Percentiles rank a stretch among this genome's conserved stretches.
Evolutionary conservation across 2,113 vertebrate species (phyloP).

Genomic region (Callaeas wilsoni): DNA sequence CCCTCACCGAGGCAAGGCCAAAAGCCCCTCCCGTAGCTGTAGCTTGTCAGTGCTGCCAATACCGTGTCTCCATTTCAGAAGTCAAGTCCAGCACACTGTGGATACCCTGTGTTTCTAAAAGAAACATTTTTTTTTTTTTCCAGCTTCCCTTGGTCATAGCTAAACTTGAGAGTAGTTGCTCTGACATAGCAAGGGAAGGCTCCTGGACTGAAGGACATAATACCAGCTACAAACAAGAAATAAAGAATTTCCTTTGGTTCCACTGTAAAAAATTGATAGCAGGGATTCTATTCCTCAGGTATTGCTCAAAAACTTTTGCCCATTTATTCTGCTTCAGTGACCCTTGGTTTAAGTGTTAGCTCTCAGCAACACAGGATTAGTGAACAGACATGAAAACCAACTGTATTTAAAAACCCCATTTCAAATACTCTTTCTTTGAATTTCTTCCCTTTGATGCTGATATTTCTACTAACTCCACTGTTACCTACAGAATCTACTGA

Average conservation of each 20-base stretch:
- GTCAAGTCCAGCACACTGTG: fast-evolving
- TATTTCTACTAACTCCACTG: neutral
- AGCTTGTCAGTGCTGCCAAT: neutral
- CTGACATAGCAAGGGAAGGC: neutral
- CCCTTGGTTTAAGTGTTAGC: neutral
- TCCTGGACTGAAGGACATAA: neutral
- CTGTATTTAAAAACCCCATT: neutral
- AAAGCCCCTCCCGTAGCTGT: neutral
- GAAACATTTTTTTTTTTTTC: neutral
- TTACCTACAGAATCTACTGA: neutral
- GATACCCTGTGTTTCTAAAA: neutral
- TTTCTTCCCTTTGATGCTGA: neutral
- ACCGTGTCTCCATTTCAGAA: neutral
- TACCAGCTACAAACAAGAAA: neutral
- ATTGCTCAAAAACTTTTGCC: neutral
- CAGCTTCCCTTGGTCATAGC: neutral
- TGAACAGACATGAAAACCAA: neutral
- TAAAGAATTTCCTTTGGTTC: neutral
- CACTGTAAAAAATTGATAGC: neutral
- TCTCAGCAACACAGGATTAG: neutral
- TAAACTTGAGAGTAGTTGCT: neutral
- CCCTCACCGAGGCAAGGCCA: neutral
- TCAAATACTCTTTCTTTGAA: neutral
- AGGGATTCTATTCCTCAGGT: neutral
- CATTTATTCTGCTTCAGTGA: neutral